Percentiles rank a stretch among this genome's conserved stretches.
Conservation (phyloP, 2,113 vertebrate species). For the Kryptolebias marmoratus region DNA sequence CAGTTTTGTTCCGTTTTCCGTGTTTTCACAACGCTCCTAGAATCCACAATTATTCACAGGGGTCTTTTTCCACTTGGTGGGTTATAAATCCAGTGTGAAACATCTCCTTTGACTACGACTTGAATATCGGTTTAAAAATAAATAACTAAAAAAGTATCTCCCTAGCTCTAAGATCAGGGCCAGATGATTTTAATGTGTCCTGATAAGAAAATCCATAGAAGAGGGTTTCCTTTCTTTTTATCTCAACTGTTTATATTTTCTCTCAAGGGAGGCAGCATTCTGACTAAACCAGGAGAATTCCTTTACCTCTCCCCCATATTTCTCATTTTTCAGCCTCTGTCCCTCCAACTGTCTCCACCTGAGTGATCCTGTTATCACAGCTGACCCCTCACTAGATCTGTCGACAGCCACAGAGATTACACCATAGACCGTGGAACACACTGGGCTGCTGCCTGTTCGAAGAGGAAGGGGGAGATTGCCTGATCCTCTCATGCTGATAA, state of each 20-base stretch:
- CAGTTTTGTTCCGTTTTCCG: too few species aligned
- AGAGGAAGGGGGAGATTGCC: slow-evolving; percentile 55
- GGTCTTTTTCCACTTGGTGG: too few species aligned
- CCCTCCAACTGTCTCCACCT: slow-evolving; percentile 55
- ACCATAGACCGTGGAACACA: slow-evolving; percentile 56
- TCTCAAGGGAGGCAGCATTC: slow-evolving; percentile 12
- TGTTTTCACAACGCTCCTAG: too few species aligned
- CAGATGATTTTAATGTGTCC: not conserved
- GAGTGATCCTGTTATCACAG: slow-evolving; percentile 73
- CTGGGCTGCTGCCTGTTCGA: slow-evolving; percentile 50
- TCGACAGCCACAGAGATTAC: slow-evolving; percentile 78
- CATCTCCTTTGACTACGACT: too few species aligned
- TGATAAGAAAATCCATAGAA: not conserved
- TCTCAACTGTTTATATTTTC: not conserved
- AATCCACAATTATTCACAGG: too few species aligned
- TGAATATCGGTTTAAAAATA: too few species aligned
- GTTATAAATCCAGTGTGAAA: too few species aligned
- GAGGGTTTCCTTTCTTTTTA: not conserved
- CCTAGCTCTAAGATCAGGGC: not conserved
- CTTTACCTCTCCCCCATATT: slow-evolving; percentile 37
- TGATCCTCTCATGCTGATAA: slow-evolving; percentile 74
- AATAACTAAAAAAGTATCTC: not conserved
- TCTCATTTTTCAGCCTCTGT: slow-evolving; percentile 48
- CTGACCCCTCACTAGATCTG: slow-evolving; percentile 72
- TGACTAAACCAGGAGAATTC: slow-evolving; percentile 9